Evolutionary conservation across 1,140 invertebrate species (phyloP), one percentile per base, ranked within the genome.

Genomic region (Portunus trituberculatus): DNA sequence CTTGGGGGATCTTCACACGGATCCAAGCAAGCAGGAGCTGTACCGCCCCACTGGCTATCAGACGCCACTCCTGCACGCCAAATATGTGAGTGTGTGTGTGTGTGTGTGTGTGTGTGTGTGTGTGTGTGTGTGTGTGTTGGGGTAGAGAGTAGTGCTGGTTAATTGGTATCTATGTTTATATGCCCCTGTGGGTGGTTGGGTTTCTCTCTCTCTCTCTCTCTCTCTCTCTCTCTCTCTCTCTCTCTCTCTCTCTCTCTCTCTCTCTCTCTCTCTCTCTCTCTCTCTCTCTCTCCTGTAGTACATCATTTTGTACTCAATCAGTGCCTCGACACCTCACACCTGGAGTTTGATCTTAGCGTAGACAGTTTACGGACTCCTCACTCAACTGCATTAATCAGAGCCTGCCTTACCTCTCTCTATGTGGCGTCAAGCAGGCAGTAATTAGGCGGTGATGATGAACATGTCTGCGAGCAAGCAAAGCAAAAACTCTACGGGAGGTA

Each of bases 41-140:
- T 95, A 95, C 94, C 90, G 94, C 28, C 94, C 94, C 16, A 95
- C 94, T 14, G 94, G 94, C 1, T 95, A 89, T 84, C 94, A 95
- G 48, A 83, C 29, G 84, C 94, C 94, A 10, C 94, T 95, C 52
- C 28, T 95, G 25, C 92, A 95, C 84, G 83, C 91, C 14, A 92
- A 92, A 92, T 92, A 92, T 28, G 94, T 95, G 32, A 95, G 91
- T 92, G 52, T 20, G 0, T 48, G 6, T 20, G 16, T 45, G 32
- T 45, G 31, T 28, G 39, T 48, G 88, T 39, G 28, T 46, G 39
- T 28, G 39, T 45, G 88, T 20, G 0, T 48, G 6, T 20, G 16
- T 45, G 32, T 45, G 31, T 28, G 39, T 48, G 88, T 39, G 28
- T 46, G 39, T 28, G 39, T 45, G 88, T 16, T 3, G 7, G 32